Conservation (phyloP, 1,140 invertebrate species). For the Scylla paramamosain region DNA sequence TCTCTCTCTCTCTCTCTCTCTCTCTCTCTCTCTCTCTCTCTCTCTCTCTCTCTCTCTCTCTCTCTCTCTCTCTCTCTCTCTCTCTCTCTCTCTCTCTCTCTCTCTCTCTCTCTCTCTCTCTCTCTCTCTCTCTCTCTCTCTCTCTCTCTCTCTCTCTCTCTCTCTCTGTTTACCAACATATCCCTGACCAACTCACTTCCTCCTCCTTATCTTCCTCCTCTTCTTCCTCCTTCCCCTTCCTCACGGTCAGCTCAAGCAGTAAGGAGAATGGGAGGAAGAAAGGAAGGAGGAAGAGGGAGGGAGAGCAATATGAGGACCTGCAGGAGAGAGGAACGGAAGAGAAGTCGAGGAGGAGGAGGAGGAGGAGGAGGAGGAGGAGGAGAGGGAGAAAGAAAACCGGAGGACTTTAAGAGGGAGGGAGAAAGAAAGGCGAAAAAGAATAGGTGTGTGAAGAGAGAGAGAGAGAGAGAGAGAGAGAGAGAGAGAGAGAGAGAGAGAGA, state of each 20-base stretch:
- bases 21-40: background rate
- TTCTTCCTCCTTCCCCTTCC: background rate
- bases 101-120: too few relatives aligned
- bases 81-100: too few relatives aligned
- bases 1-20: too few relatives aligned
- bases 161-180: background rate
- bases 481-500: slow-evolving; percentile 9
- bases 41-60: slow-evolving; percentile 7
- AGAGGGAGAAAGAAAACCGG: background rate
- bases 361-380: background rate
- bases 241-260: background rate
- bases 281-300: background rate
- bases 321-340: background rate
- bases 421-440: too few relatives aligned
- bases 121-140: too few relatives aligned
- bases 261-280: background rate
- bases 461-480: background rate
- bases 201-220: background rate
- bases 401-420: background rate
- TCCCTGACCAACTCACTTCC: background rate
- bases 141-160: too few relatives aligned
- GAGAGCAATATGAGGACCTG: background rate
- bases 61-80: too few relatives aligned
- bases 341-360: slow-evolving; percentile 19
- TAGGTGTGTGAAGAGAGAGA: too few relatives aligned